A percentile compares a stretch with the other conserved stretches of the same genome.
phyloP scores from a whole-genome alignment of 2,888 invertebrate genomes.

The Parthenolecanium corni region DNA sequence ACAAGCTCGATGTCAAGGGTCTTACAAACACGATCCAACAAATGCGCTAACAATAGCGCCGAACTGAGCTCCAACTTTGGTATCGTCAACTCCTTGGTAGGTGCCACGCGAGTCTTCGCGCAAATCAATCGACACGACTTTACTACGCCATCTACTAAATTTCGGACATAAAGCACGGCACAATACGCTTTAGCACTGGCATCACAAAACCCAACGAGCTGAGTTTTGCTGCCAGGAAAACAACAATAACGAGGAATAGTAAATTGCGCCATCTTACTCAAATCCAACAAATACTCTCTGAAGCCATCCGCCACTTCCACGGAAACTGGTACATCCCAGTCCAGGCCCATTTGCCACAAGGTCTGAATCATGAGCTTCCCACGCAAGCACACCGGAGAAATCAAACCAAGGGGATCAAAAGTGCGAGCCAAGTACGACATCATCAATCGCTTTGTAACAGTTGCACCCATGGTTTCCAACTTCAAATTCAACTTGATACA shows the following conservation, averaged over 20 bases:
- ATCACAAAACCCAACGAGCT: neutral
- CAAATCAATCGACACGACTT: neutral
- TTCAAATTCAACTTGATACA: neutral
- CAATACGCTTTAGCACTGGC: neutral
- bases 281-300: neutral
- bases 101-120: constrained; percentile 1
- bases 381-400: neutral
- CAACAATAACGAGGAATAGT: neutral
- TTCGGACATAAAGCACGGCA: neutral
- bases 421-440: neutral
- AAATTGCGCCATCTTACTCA: neutral
- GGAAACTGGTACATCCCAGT: neutral
- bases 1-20: neutral
- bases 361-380: neutral
- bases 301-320: neutral
- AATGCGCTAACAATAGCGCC: neutral
- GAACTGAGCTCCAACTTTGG: neutral
- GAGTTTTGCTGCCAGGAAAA: neutral
- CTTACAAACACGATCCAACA: neutral
- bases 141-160: neutral
- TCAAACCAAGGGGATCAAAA: neutral
- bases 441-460: neutral
- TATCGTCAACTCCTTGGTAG: neutral
- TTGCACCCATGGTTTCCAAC: neutral
- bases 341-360: neutral